phyloP scores from a whole-genome alignment of 2,113 vertebrate genomes.

The Leucoraja erinaceus region DNA sequence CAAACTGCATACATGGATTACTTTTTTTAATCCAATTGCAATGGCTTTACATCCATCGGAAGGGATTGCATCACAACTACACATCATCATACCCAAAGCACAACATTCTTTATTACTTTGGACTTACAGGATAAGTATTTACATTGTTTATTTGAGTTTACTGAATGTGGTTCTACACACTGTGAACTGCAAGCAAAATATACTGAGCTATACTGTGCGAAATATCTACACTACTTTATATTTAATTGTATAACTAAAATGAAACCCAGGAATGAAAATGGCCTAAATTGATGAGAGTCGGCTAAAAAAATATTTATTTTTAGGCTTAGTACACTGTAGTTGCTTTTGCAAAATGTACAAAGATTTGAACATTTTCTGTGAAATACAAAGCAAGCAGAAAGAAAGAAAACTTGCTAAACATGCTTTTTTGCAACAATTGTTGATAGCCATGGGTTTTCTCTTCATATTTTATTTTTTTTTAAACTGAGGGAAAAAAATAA shows the following conservation, averaged over 20 bases:
- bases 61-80: conserved; percentile 12
- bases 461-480: neutral
- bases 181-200: neutral
- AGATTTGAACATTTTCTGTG: neutral
- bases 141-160: neutral
- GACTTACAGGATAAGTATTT: neutral
- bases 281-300: neutral
- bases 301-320: neutral
- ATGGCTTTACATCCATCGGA: neutral
- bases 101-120: neutral
- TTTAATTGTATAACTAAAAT: neutral
- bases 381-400: neutral
- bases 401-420: neutral
- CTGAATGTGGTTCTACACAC: neutral
- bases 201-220: neutral
- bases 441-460: neutral
- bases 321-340: neutral
- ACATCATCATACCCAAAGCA: neutral
- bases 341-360: neutral
- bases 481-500: neutral
- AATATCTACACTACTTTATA: neutral
- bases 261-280: neutral
- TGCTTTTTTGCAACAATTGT: neutral
- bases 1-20: neutral
- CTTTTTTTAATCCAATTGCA: neutral